A percentile compares a stretch with the other conserved stretches of the same genome.
These are phyloP conservation scores for Hydrochoerus hydrochaeris DNA, from an alignment of 2,113 vertebrate species.

Conservation along the genomic window DNA sequence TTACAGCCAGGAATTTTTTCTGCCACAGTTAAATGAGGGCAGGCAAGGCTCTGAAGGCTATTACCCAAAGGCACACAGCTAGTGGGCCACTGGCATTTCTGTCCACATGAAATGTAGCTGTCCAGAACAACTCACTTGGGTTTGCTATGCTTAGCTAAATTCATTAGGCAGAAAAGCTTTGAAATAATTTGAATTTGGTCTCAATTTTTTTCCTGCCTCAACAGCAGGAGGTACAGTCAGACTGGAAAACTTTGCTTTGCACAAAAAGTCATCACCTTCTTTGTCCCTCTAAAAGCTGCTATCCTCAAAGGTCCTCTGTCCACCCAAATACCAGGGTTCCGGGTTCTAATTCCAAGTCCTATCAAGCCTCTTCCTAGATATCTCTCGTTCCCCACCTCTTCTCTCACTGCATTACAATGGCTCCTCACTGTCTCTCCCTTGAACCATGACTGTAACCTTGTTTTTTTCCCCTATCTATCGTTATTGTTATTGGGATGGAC, in stretches of 20 bases:
- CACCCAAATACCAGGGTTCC: neutral
- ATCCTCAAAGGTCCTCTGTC: neutral
- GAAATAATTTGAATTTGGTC: constrained; percentile 21
- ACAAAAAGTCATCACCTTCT: neutral
- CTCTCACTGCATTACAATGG: neutral
- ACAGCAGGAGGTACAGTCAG: neutral
- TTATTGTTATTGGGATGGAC: neutral
- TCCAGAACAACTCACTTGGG: neutral
- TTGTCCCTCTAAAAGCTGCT: neutral
- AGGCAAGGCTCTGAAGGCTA: neutral
- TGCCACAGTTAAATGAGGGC: neutral
- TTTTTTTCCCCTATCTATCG: neutral
- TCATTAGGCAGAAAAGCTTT: constrained; percentile 1
- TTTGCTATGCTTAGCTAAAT: constrained; percentile 43
- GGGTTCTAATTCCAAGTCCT: neutral
- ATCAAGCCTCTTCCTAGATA: neutral
- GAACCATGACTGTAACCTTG: neutral
- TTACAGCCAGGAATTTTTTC: neutral
- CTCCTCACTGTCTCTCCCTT: neutral
- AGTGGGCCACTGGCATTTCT: neutral
- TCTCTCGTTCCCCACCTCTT: neutral
- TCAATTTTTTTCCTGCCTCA: constrained; percentile 4
- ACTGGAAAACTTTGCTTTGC: neutral
- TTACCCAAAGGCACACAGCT: neutral
- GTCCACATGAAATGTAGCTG: neutral